A percentile compares a stretch with the other conserved stretches of the same genome.
phyloP scores from a whole-genome alignment of 37 sponge, comb jelly and placozoan genomes.

The Theonella swinhoei region DNA sequence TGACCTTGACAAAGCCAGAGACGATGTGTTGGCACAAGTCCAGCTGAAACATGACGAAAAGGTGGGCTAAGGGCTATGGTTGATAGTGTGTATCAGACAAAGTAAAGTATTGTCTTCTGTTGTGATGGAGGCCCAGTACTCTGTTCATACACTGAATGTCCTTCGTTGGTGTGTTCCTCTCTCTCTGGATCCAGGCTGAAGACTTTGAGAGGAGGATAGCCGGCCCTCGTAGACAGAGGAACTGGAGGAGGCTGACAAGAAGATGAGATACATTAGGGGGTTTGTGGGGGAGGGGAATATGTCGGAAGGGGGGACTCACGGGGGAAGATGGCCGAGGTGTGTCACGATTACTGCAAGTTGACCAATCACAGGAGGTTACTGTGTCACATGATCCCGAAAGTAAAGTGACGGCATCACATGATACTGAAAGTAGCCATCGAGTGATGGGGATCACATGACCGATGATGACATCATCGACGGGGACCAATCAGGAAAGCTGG shows the following conservation, averaged over 20 bases:
- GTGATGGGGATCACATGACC: not conserved
- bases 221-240: not conserved
- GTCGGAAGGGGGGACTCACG: too few species aligned
- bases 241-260: not conserved
- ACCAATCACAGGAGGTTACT: too few species aligned
- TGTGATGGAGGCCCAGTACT: too few species aligned
- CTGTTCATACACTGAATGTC: too few species aligned
- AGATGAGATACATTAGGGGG: not conserved
- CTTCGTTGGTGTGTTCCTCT: too few species aligned
- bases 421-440: too few species aligned
- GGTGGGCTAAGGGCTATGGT: too few species aligned
- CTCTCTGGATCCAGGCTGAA: not conserved
- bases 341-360: too few species aligned
- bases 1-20: not conserved
- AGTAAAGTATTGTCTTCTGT: too few species aligned
- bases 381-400: not conserved
- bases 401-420: not conserved
- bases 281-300: too few species aligned
- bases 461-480: not conserved
- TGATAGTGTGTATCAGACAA: too few species aligned
- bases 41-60: not conserved
- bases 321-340: too few species aligned
- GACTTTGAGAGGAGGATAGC: not conserved
- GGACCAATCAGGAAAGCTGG: not conserved
- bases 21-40: not conserved